Conservation (phyloP, 2,888 invertebrate genomes). For the Nephrocerus scutellatus region DNA sequence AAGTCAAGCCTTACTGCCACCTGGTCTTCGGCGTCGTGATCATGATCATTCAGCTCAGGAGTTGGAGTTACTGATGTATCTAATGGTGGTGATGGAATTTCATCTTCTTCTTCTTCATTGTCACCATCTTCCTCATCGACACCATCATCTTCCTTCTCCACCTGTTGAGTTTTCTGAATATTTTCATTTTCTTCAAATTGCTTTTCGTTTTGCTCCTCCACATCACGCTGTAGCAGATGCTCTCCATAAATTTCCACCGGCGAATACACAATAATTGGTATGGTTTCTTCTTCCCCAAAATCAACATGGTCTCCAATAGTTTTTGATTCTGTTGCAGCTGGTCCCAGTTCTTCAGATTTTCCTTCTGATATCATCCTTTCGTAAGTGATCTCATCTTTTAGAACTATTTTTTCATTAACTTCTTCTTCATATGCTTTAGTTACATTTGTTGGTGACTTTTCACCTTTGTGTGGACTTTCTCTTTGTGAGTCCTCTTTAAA, state of each 20-base stretch:
- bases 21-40: too few species aligned
- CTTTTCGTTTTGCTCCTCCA: too few species aligned
- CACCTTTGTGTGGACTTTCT: too few species aligned
- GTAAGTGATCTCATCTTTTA: conserved; percentile 6
- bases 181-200: too few species aligned
- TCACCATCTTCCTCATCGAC: not conserved
- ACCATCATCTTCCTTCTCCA: not conserved
- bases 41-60: not conserved
- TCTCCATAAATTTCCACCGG: conserved; percentile 13
- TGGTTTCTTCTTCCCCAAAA: not conserved
- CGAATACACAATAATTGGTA: conserved; percentile 12
- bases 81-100: not conserved
- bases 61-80: not conserved
- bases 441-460: too few species aligned
- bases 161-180: not conserved
- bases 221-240: too few species aligned
- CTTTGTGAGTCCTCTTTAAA: too few species aligned
- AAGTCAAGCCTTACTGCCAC: too few species aligned
- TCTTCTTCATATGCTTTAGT: conserved; percentile 11
- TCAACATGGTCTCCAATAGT: too few species aligned
- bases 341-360: not conserved
- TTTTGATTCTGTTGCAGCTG: not conserved
- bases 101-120: not conserved
- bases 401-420: conserved; percentile 5
- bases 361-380: conserved; percentile 12